Evolutionary conservation across 2,888 invertebrate species (phyloP).

Genomic region (Biston betularia): DNA sequence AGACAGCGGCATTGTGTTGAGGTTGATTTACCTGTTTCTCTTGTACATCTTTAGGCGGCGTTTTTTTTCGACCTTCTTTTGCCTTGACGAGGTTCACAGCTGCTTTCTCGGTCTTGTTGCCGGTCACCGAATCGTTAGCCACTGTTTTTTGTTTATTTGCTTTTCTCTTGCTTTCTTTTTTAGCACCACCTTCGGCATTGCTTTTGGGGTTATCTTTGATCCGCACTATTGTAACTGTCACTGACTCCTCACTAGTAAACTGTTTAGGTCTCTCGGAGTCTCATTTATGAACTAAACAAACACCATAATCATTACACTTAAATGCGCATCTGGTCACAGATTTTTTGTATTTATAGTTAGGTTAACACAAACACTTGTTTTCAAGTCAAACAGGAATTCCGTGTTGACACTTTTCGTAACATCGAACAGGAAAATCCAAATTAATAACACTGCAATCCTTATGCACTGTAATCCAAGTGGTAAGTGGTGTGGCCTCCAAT

Average conservation of each 20-base stretch:
- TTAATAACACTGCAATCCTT: conserved; percentile 80
- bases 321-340: neutral
- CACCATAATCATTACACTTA: conserved; percentile 9
- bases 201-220: conserved; percentile 87
- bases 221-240: conserved; percentile 88
- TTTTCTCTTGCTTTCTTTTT: conserved; percentile 88
- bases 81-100: conserved; percentile 65
- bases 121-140: conserved; percentile 80
- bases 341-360: neutral
- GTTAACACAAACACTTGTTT: conserved; percentile 15
- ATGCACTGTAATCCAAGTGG: conserved; percentile 80
- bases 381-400: conserved; percentile 15
- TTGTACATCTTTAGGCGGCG: conserved; percentile 64
- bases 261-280: conserved; percentile 22
- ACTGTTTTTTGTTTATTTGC: conserved; percentile 86
- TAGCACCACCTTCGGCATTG: conserved; percentile 87
- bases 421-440: conserved; percentile 56
- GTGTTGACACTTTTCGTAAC: conserved; percentile 26
- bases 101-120: conserved; percentile 71
- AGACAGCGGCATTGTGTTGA: conserved; percentile 25
- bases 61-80: conserved; percentile 67
- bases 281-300: conserved; percentile 16
- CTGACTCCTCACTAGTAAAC: conserved; percentile 49
- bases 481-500: conserved; percentile 61
- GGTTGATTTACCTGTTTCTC: conserved; percentile 41